phyloP scores from a whole-genome alignment of 2,797 vertebrate species.

The Rhyacichthys aspro region DNA sequence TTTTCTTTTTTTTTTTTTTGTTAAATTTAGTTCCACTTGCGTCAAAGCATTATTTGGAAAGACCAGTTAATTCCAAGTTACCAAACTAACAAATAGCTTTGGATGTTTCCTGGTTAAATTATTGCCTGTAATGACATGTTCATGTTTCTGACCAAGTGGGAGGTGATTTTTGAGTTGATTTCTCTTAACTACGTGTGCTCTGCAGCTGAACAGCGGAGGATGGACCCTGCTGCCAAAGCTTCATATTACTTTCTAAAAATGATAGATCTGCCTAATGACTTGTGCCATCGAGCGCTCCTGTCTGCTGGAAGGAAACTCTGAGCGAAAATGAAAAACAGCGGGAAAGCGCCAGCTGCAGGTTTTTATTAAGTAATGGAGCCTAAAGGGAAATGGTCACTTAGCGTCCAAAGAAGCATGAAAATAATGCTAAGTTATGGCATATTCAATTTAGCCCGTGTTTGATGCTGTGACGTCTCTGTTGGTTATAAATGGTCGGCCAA shows the following conservation, averaged over 20 bases:
- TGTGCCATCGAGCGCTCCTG: not conserved
- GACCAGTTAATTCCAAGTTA: not conserved
- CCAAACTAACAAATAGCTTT: not conserved
- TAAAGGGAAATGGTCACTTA: conserved; percentile 14
- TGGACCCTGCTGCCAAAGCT: conserved; percentile 7
- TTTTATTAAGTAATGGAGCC: conserved; percentile 9
- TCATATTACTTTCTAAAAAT: conserved; percentile 3
- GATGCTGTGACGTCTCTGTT: not conserved
- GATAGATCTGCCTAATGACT: conserved; percentile 16
- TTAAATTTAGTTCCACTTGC: too few relatives aligned
- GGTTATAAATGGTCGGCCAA: conserved; percentile 5
- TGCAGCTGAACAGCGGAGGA: not conserved
- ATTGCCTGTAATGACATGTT: not conserved
- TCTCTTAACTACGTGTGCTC: not conserved
- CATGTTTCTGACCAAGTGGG: not conserved
- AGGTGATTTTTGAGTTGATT: conserved; percentile 11
- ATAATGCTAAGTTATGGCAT: conserved; percentile 9
- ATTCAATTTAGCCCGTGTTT: not conserved
- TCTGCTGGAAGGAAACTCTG: not conserved
- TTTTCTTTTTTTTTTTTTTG: too few relatives aligned
- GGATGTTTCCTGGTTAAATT: conserved; percentile 3
- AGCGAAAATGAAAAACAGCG: conserved; percentile 10
- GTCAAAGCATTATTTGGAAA: too few relatives aligned
- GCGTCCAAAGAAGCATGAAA: conserved; percentile 6
- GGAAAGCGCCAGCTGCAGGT: conserved; percentile 1